These are phyloP conservation scores for Miniopterus natalensis DNA, from an alignment of 2,113 vertebrate species.

Conservation along the genomic window DNA sequence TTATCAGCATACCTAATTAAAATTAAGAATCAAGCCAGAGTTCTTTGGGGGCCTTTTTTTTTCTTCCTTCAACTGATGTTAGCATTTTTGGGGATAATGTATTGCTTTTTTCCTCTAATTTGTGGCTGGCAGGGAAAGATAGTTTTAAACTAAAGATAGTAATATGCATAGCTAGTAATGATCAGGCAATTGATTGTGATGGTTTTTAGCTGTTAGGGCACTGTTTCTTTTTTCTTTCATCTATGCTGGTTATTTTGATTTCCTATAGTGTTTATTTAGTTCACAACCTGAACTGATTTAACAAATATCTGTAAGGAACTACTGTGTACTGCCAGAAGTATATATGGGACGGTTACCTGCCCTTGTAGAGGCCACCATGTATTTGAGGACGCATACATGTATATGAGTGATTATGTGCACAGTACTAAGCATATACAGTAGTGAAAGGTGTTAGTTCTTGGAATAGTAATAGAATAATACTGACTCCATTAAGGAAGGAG, in stretches of 20 bases:
- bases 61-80: not conserved
- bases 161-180: not conserved
- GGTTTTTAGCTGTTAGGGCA: not conserved
- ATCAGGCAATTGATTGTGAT: not conserved
- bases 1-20: not conserved
- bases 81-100: not conserved
- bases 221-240: not conserved
- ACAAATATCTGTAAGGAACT: not conserved
- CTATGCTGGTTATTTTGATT: constrained; percentile 4
- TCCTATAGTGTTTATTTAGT: constrained; percentile 52
- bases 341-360: not conserved
- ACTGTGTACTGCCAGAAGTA: not conserved
- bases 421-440: not conserved
- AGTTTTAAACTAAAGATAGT: constrained; percentile 30
- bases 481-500: not conserved
- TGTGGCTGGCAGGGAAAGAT: not conserved
- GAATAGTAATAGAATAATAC: not conserved
- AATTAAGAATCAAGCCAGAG: not conserved
- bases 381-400: not conserved
- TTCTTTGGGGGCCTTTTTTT: not conserved
- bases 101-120: not conserved
- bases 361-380: not conserved
- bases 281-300: constrained; percentile 25
- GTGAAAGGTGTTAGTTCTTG: not conserved
- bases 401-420: not conserved